Evolutionary conservation across 2,888 invertebrate genomes (phyloP), one percentile per base, ranked within the genome.

Genomic region (Phoenoteleia sp.): DNA sequence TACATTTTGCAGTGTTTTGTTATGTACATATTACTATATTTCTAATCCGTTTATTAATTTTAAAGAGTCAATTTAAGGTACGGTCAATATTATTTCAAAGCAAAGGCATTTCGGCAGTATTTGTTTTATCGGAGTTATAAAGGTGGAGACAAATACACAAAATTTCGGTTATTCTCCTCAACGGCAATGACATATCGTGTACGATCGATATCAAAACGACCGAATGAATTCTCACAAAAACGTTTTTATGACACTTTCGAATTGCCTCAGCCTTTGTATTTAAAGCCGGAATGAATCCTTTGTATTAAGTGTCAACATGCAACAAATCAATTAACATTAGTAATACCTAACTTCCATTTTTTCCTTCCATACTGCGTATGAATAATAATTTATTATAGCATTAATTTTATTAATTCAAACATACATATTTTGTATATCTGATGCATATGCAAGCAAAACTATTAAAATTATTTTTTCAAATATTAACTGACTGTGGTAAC

Each of bases 301-400:
- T 75, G 75, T 75, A 75, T 75, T 75, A 54, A 75, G 75, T 47
- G 45, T 45, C 75, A 64, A 56, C 62, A 75, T 56, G 66, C 45
- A 75, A 75, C 64, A 75, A 75, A 75, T 75, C 64, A 75, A 75
- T 56, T 75, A 56, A 64, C 75, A 66, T 64, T 66, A 56, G 74
- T 75, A 75, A 75, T 75, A n/a, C n/a, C n/a, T n/a, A n/a, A n/a
- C n/a, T n/a, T n/a, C n/a, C n/a, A n/a, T n/a, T n/a, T n/a, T n/a
- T n/a, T n/a, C n/a, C n/a, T n/a, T n/a, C n/a, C n/a, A n/a, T n/a
- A n/a, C n/a, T n/a, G n/a, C n/a, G n/a, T n/a, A n/a, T n/a, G n/a
- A n/a, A n/a, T n/a, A n/a, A n/a, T n/a, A n/a, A n/a, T n/a, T n/a
- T n/a, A n/a, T n/a, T n/a, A n/a, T n/a, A n/a, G n/a, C n/a, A n/a